Base-by-base conservation (phyloP, 1,140 invertebrate genomes). In the Copidosoma floridanum region DNA sequence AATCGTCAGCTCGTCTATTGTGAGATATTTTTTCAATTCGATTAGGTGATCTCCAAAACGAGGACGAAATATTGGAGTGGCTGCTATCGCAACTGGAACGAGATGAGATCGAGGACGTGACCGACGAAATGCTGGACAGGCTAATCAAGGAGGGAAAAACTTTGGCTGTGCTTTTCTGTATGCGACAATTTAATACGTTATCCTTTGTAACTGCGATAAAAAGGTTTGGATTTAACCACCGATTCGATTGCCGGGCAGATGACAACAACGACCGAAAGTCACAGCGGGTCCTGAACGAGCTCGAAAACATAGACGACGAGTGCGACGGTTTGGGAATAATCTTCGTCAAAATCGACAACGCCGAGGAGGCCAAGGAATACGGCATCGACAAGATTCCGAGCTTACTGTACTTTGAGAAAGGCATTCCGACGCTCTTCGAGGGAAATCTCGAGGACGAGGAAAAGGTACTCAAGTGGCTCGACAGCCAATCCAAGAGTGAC, bases 221-320 rank as follows among this genome's bases (percentile, higher is more conserved):
- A n/a, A n/a, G n/a, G n/a, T n/a, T n/a, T n/a, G n/a, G n/a, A n/a
- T n/a, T n/a, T n/a, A n/a, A n/a, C n/a, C n/a, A n/a, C n/a, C n/a
- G n/a, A n/a, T n/a, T 21, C 40, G 54, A 26, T 12, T 46, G 29
- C 77, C 37, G n/a, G n/a, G n/a, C 69, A 95, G 93, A 95, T 84
- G 91, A 95, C 73, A 92, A 93, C 72, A 93, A 95, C 71, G 92
- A 95, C 72, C 85, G 89, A 56, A 93, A 92, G 80, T 94, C 91
- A 27, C 87, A 91, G 72, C 86, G 87, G 74, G 90, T 94, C 41
- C 81, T 97, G 40, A 89, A 88, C 70, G 93, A 96, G 82, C 77
- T 97, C 63, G 94, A 97, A 82, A 95, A 95, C 73, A 96, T 96
- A 73, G 94, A 96, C 71, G 94, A 96, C 78, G 93, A 96, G 81